phyloP scores from a whole-genome alignment of 2,797 vertebrate species.

The Hybognathus amarus region DNA sequence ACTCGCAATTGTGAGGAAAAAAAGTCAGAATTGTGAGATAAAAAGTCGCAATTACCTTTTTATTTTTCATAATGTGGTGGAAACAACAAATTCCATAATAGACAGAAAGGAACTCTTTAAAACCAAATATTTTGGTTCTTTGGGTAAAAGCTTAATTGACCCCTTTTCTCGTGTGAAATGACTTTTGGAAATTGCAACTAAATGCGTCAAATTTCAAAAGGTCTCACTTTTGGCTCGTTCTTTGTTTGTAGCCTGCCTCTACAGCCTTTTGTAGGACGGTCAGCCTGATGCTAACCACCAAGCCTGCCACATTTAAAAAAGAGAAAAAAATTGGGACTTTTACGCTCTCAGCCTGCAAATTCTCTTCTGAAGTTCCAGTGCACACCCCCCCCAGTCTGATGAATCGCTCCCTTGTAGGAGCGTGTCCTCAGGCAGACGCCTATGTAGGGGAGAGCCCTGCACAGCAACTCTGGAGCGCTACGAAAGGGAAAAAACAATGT shows the following conservation, averaged over 20 bases:
- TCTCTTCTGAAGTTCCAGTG: conserved; percentile 56
- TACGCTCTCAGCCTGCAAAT: conserved; percentile 41
- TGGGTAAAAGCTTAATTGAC: not conserved
- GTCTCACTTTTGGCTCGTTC: not conserved
- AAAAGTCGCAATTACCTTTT: no score
- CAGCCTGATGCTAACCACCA: conserved; percentile 40
- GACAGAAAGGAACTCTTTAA: not conserved
- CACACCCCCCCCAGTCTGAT: conserved; percentile 48
- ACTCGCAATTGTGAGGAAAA: no score
- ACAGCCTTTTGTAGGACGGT: conserved; percentile 12
- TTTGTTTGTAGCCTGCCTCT: not conserved
- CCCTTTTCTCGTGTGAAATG: not conserved
- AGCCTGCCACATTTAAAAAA: conserved; percentile 27
- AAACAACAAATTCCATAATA: no score
- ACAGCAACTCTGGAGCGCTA: conserved; percentile 49
- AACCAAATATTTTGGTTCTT: not conserved
- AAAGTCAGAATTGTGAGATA: no score
- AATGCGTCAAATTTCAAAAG: not conserved
- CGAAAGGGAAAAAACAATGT: conserved; percentile 61
- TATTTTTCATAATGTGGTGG: no score
- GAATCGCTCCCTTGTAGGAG: conserved; percentile 67
- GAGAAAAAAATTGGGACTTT: conserved; percentile 47
- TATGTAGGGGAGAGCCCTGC: conserved; percentile 54
- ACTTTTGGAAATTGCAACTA: not conserved
- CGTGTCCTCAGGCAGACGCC: conserved; percentile 63